These are phyloP conservation scores for Acestrorhynchus altus DNA, from an alignment of 2,797 vertebrate genomes.

Conservation along the genomic window DNA sequence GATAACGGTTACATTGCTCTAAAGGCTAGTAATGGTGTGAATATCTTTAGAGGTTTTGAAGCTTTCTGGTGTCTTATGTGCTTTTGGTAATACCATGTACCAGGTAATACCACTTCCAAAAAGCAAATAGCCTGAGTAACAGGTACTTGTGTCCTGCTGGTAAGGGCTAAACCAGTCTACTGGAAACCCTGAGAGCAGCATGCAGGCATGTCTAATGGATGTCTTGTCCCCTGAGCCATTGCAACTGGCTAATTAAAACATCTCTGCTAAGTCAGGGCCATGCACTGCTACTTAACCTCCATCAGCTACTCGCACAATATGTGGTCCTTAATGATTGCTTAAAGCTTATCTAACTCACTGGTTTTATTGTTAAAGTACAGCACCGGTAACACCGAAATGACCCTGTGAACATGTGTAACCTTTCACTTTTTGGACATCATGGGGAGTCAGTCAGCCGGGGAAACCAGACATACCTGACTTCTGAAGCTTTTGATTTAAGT, in stretches of 20 bases:
- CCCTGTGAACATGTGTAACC: constrained; percentile 7
- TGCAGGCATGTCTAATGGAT: background rate
- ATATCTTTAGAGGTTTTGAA: background rate
- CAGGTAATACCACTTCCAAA: too few relatives aligned
- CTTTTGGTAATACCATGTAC: background rate
- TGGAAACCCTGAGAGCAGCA: constrained; percentile 9
- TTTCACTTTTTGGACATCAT: background rate
- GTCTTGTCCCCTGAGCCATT: background rate
- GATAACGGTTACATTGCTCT: background rate
- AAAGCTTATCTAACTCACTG: constrained; percentile 23
- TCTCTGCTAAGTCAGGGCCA: constrained; percentile 60
- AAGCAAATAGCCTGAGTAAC: constrained; percentile 32
- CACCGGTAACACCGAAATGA: constrained; percentile 19
- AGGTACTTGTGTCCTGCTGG: constrained; percentile 20
- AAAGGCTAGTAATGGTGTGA: background rate
- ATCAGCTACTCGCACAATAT: constrained; percentile 52
- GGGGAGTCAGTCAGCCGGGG: too few relatives aligned
- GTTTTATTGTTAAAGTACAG: constrained; percentile 7
- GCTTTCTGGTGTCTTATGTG: background rate
- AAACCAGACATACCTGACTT: too few relatives aligned
- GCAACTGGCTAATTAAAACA: constrained; percentile 69
- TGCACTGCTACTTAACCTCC: constrained; percentile 58
- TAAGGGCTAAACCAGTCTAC: constrained; percentile 10
- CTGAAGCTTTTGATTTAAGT: too few relatives aligned
- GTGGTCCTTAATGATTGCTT: constrained; percentile 58